phyloP scores from a whole-genome alignment of 2,888 invertebrate genomes.

The Ceratothoa steindachneri region DNA sequence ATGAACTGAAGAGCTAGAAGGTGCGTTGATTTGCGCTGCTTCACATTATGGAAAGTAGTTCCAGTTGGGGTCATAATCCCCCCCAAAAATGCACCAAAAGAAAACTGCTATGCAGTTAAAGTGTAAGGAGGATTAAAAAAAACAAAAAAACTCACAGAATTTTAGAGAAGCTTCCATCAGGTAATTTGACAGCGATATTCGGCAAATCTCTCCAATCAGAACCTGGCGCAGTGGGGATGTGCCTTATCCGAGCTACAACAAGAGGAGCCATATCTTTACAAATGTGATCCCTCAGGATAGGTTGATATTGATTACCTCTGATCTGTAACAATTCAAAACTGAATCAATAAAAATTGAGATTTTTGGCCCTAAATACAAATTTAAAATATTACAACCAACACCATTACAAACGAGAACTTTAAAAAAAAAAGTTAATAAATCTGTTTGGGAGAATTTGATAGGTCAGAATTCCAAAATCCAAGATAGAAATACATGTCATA shows the following conservation, averaged over 20 bases:
- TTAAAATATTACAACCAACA: neutral
- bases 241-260: slow-evolving; percentile 70
- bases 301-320: slow-evolving; percentile 60
- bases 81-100: too few relatives aligned
- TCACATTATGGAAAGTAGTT: too few relatives aligned
- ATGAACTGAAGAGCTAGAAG: too few relatives aligned
- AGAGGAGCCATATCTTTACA: slow-evolving; percentile 79
- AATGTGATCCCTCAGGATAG: slow-evolving; percentile 66
- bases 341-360: neutral
- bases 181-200: slow-evolving; percentile 66
- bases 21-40: too few relatives aligned
- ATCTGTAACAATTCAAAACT: slow-evolving; percentile 57
- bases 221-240: slow-evolving; percentile 69
- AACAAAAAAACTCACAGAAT: slow-evolving; percentile 62
- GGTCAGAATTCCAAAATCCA: too few relatives aligned
- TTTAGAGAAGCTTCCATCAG: slow-evolving; percentile 65
- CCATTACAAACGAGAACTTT: neutral
- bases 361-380: neutral
- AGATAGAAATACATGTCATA: too few relatives aligned
- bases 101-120: too few relatives aligned
- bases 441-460: too few relatives aligned
- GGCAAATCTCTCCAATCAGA: slow-evolving; percentile 84
- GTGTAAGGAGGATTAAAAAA: too few relatives aligned
- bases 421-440: too few relatives aligned
- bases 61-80: too few relatives aligned